These are phyloP conservation scores for Caenorhabditis sulstoni DNA, from an alignment of 2,888 invertebrate genomes.

Conservation along the genomic window DNA sequence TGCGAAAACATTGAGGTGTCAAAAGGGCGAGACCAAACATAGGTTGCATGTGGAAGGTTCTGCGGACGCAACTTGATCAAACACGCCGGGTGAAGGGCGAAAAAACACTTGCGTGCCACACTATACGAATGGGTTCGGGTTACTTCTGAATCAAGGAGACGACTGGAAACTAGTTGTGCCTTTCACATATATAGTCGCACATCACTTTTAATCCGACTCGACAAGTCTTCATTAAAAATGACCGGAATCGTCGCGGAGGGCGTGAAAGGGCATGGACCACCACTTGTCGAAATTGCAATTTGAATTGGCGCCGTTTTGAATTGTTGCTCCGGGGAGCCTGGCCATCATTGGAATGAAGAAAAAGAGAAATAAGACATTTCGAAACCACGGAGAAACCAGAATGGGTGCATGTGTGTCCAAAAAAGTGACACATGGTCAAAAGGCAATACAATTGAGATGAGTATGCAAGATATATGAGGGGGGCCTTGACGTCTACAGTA, in stretches of 20 bases:
- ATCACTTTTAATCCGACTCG: conserved; percentile 49
- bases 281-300: conserved; percentile 41
- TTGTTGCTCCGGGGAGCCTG: not conserved
- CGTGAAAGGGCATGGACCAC: conserved; percentile 21
- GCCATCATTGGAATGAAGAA: not conserved
- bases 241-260: conserved; percentile 25
- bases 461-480: conserved; percentile 63
- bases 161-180: not conserved
- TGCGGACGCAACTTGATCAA: conserved; percentile 40
- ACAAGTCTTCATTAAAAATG: conserved; percentile 43
- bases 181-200: not conserved
- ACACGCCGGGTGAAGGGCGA: no score
- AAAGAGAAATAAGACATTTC: not conserved
- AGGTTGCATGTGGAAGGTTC: conserved; percentile 1
- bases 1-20: conserved; percentile 35
- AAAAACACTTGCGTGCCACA: conserved; percentile 16
- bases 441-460: conserved; percentile 63
- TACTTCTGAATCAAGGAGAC: not conserved
- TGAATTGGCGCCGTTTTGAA: conserved; percentile 9
- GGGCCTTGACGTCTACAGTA: conserved; percentile 35
- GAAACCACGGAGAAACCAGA: conserved; percentile 20
- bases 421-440: conserved; percentile 62
- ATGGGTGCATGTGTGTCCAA: conserved; percentile 23
- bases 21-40: conserved; percentile 37
- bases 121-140: conserved; percentile 26